Conservation (phyloP, 1,140 invertebrate species). For the Penaeus japonicus region DNA sequence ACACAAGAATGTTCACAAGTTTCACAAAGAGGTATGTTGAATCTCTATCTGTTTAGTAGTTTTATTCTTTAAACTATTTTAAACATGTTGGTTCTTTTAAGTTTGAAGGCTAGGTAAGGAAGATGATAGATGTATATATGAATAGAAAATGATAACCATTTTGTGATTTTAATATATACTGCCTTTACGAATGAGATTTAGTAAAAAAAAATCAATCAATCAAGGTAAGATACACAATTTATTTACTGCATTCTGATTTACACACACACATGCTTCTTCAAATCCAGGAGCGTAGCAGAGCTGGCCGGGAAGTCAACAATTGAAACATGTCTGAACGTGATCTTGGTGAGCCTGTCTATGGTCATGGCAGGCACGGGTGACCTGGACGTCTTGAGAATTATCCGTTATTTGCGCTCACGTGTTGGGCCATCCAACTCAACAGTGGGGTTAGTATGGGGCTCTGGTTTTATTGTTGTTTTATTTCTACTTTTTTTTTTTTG, state of each 20-base stretch:
- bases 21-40: conserved; percentile 63
- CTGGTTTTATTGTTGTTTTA: neutral
- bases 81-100: too few relatives aligned
- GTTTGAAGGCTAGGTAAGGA: too few relatives aligned
- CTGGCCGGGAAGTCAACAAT: conserved; percentile 88
- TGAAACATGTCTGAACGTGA: conserved; percentile 87
- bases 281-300: conserved; percentile 72
- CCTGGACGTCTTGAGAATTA: conserved; percentile 83
- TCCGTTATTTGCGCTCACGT: conserved; percentile 80
- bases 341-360: conserved; percentile 82
- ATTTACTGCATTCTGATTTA: neutral
- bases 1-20: conserved; percentile 74
- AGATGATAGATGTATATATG: too few relatives aligned
- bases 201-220: too few relatives aligned
- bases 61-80: conserved; percentile 21
- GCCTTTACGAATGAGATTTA: too few relatives aligned
- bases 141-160: too few relatives aligned
- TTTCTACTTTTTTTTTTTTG: neutral
- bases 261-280: neutral
- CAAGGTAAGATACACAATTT: too few relatives aligned
- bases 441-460: conserved; percentile 57
- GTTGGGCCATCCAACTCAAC: conserved; percentile 65
- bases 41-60: conserved; percentile 29
- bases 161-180: too few relatives aligned
- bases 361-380: conserved; percentile 95